A percentile compares a stretch with the other conserved stretches of the same genome.
phyloP scores from a whole-genome alignment of 2,113 vertebrate genomes.

The Dipodomys merriami region DNA sequence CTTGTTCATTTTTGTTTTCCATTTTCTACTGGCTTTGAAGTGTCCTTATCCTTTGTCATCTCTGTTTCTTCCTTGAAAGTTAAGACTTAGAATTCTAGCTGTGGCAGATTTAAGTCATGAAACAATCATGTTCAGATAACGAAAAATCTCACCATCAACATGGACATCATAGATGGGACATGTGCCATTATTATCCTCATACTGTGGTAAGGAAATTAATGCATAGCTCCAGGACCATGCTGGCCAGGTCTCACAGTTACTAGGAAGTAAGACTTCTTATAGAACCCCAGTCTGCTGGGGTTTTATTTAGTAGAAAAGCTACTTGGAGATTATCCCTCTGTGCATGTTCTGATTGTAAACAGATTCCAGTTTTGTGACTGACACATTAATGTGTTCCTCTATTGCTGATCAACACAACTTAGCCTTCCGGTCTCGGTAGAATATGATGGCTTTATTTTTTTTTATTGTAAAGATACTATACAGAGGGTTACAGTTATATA shows the following conservation, averaged over 20 bases:
- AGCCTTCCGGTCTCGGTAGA: not conserved
- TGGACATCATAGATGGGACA: too few relatives aligned
- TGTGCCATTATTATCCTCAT: not conserved
- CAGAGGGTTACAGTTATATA: too few relatives aligned
- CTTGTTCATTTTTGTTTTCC: not conserved
- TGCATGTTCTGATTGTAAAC: not conserved
- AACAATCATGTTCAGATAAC: not conserved
- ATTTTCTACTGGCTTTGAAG: not conserved
- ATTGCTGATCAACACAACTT: not conserved
- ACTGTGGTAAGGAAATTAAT: not conserved
- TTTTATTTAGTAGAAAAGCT: not conserved
- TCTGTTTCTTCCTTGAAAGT: constrained; percentile 1
- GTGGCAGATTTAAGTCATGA: not conserved
- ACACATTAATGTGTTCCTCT: not conserved
- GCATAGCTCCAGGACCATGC: not conserved
- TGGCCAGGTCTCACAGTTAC: not conserved
- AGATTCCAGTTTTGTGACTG: not conserved
- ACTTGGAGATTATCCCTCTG: not conserved
- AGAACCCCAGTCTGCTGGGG: not conserved
- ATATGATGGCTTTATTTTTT: constrained; percentile 52
- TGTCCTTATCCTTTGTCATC: not conserved
- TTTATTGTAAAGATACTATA: too few relatives aligned
- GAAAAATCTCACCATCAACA: too few relatives aligned
- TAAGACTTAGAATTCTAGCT: not conserved
- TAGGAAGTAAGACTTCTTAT: not conserved